phyloP scores from a whole-genome alignment of 1,140 invertebrate species.

The Octopus sinensis region DNA sequence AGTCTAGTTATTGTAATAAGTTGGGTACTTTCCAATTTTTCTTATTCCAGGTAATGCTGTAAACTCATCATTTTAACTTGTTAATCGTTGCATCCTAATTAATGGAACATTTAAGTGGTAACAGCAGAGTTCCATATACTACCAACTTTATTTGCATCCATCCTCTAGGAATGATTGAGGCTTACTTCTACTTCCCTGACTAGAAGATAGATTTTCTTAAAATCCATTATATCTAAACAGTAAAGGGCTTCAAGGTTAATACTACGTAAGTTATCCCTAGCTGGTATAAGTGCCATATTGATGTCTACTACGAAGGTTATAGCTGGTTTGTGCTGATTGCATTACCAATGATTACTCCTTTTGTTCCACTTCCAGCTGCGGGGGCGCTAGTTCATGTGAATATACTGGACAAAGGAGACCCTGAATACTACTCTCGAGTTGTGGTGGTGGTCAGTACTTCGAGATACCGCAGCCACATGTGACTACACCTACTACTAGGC shows the following conservation, averaged over 20 bases:
- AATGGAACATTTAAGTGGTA: slow-evolving; percentile 12
- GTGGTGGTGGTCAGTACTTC: slow-evolving; percentile 10
- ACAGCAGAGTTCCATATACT: background rate
- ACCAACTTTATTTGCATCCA: background rate
- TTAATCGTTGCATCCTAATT: slow-evolving; percentile 9
- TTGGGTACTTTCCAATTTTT: background rate
- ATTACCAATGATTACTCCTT: slow-evolving; percentile 7
- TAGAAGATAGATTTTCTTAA: background rate
- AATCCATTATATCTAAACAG: background rate
- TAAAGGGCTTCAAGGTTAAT: slow-evolving; percentile 4
- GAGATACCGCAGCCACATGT: slow-evolving; percentile 16
- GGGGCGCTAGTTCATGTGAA: slow-evolving; percentile 11
- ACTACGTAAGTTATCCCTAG: slow-evolving; percentile 6
- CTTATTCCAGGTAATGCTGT: slow-evolving; percentile 10
- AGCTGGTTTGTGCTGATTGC: slow-evolving; percentile 12
- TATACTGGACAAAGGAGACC: slow-evolving; percentile 10
- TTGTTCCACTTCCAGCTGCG: slow-evolving; percentile 15
- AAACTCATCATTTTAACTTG: slow-evolving; percentile 11
- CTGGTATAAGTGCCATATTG: slow-evolving; percentile 3
- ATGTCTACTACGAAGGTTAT: background rate
- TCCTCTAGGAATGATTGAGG: background rate
- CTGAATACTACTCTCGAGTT: slow-evolving; percentile 8
- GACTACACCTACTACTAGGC: slow-evolving; percentile 7
- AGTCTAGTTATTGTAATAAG: too few relatives aligned
- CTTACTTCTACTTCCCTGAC: background rate